These are phyloP conservation scores for Oenanthe oenanthe DNA, from an alignment of 2,113 vertebrate genomes.

Conservation along the genomic window DNA sequence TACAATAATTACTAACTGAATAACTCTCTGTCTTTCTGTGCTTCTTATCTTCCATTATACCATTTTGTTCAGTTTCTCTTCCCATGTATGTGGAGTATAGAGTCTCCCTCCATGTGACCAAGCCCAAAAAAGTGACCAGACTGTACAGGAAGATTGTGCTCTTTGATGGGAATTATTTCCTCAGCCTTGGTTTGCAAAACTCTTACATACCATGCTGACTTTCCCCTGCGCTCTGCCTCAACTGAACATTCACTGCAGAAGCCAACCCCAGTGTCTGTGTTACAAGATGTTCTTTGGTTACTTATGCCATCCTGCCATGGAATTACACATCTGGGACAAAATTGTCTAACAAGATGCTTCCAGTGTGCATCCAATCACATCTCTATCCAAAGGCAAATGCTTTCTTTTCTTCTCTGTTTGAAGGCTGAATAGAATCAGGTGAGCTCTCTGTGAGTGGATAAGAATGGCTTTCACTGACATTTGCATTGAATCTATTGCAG, in stretches of 20 bases:
- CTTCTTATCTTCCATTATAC: background rate
- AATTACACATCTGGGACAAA: background rate
- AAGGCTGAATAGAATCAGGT: background rate
- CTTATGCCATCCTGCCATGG: background rate
- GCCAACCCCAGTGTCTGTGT: rapidly evolving
- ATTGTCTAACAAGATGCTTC: background rate
- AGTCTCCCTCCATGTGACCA: background rate
- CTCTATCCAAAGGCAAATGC: background rate
- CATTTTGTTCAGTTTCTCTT: background rate
- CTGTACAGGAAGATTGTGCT: background rate
- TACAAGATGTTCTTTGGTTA: background rate
- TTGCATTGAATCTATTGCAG: background rate
- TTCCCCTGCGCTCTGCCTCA: background rate
- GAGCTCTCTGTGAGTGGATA: background rate
- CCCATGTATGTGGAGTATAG: background rate
- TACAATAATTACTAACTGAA: background rate
- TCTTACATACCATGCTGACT: background rate
- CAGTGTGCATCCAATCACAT: background rate
- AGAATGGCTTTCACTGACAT: background rate
- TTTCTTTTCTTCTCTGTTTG: background rate
- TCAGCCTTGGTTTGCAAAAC: background rate
- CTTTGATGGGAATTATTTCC: background rate
- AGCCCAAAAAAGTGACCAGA: background rate
- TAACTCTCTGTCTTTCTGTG: background rate
- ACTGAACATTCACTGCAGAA: background rate